Conservation (phyloP, 2,888 invertebrate genomes). For the Elysia crispata region DNA sequence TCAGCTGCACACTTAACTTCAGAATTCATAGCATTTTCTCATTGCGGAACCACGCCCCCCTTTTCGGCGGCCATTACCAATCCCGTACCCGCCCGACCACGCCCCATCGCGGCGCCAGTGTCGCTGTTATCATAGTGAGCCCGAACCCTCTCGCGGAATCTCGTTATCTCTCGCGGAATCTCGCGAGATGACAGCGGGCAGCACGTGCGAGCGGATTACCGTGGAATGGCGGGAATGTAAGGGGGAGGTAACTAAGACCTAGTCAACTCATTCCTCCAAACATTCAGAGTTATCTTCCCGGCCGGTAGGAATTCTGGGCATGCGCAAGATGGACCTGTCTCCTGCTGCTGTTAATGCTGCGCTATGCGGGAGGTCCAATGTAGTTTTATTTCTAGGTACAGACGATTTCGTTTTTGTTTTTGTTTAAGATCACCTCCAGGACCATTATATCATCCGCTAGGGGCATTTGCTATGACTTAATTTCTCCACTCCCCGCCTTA, state of each 20-base stretch:
- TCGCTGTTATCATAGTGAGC: not conserved
- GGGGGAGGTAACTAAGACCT: not conserved
- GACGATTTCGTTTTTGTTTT: too few relatives aligned
- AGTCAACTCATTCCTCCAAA: too few relatives aligned
- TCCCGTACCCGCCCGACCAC: not conserved
- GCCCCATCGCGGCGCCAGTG: not conserved
- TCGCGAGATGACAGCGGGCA: constrained; percentile 33
- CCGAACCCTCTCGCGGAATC: not conserved
- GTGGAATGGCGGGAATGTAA: constrained; percentile 19
- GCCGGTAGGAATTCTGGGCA: not conserved
- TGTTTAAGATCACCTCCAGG: too few relatives aligned
- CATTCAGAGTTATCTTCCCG: too few relatives aligned
- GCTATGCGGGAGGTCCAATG: constrained; percentile 20
- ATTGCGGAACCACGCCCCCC: not conserved
- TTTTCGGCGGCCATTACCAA: not conserved
- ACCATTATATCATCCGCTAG: too few relatives aligned
- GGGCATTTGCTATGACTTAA: too few relatives aligned
- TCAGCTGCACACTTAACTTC: too few relatives aligned
- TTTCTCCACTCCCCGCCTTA: too few relatives aligned
- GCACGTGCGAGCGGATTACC: constrained; percentile 30
- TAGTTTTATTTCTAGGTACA: too few relatives aligned
- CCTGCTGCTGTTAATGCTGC: not conserved
- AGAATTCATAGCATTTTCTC: too few relatives aligned
- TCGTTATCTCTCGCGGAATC: constrained; percentile 39
- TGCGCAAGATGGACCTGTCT: constrained; percentile 1